phyloP scores from a whole-genome alignment of 2,797 vertebrate species.

The Telmatherina bonti region DNA sequence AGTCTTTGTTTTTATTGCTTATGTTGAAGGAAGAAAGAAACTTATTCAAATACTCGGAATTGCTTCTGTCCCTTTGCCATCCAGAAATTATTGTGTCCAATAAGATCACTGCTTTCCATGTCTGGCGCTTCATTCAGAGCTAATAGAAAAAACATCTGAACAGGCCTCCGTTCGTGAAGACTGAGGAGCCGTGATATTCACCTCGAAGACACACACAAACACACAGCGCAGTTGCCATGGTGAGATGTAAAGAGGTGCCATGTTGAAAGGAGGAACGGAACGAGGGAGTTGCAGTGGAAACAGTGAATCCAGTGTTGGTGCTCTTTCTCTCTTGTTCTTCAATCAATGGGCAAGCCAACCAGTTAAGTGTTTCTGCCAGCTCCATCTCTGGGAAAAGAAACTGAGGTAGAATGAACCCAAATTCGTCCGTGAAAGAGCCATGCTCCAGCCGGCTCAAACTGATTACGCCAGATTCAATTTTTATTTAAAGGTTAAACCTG shows the following conservation, averaged over 20 bases:
- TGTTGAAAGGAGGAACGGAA: constrained; percentile 75
- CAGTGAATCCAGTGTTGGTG: constrained; percentile 77
- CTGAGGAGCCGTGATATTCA: constrained; percentile 69
- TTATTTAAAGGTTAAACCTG: constrained; percentile 51
- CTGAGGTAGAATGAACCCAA: constrained; percentile 23
- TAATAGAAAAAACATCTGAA: constrained; percentile 74
- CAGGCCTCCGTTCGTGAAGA: constrained; percentile 74
- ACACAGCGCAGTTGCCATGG: constrained; percentile 79
- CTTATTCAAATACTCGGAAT: constrained; percentile 41
- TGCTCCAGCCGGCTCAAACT: constrained; percentile 31
- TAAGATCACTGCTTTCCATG: constrained; percentile 61
- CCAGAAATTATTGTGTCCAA: constrained; percentile 49
- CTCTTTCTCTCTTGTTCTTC: constrained; percentile 63
- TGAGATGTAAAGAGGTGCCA: constrained; percentile 81
- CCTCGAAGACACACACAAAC: constrained; percentile 45
- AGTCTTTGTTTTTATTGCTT: not conserved
- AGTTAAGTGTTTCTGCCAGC: constrained; percentile 51
- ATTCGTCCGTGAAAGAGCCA: constrained; percentile 38
- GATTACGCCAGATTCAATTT: constrained; percentile 48
- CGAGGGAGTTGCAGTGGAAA: constrained; percentile 70
- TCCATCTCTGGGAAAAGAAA: constrained; percentile 68
- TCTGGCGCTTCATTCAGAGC: constrained; percentile 69
- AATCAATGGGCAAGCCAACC: constrained; percentile 63
- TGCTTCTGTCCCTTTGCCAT: constrained; percentile 49
- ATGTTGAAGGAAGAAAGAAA: constrained; percentile 10